Conservation (phyloP, 53 echinoderm and acorn worm genomes). For the Apostichopus leukothele region DNA sequence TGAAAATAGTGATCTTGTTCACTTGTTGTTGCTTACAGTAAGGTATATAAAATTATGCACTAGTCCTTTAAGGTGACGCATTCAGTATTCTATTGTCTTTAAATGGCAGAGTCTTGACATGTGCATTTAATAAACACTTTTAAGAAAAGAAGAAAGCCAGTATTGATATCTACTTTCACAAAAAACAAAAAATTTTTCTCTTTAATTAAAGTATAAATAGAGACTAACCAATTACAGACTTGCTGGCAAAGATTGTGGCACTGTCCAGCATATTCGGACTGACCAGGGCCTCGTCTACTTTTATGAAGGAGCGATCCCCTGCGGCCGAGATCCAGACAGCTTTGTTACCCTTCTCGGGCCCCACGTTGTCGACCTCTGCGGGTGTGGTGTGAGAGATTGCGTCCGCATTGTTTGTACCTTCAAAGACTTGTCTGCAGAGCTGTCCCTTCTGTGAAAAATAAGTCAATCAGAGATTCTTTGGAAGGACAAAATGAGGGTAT, state of each 20-base stretch:
- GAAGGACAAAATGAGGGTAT: background rate
- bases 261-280: constrained; percentile 85
- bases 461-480: background rate
- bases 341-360: constrained; percentile 70
- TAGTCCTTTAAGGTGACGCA: no score
- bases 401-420: constrained; percentile 77
- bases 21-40: no score
- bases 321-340: constrained; percentile 91
- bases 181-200: no score
- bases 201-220: background rate
- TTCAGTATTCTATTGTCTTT: no score
- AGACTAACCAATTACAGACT: constrained; percentile 65
- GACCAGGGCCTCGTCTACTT: constrained; percentile 93
- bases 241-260: constrained; percentile 89
- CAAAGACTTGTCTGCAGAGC: constrained; percentile 78
- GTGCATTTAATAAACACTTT: no score
- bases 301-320: constrained; percentile 86
- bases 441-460: constrained; percentile 75
- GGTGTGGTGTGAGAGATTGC: constrained; percentile 71
- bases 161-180: no score
- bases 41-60: no score
- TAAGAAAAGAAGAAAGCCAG: no score
- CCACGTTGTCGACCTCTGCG: constrained; percentile 75
- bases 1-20: no score
- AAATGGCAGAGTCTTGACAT: no score